Evolutionary conservation across 2,888 invertebrate genomes (phyloP), one percentile per base, ranked within the genome.

Genomic region (Xanthia icteritia): DNA sequence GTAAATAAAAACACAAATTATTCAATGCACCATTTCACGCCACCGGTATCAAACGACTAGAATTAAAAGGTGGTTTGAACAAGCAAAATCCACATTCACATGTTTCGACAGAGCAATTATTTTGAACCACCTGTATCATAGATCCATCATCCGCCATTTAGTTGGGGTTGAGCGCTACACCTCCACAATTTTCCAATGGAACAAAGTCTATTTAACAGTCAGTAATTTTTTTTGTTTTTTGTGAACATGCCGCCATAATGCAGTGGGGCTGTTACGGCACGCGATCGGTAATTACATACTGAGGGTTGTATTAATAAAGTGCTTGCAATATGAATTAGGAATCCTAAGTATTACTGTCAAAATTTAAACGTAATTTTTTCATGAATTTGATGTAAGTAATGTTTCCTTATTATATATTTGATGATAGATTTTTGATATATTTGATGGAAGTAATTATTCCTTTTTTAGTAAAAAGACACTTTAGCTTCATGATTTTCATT

Each of bases 261-360:
- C 82, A 74, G 85, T 58, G 66, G 45, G 27, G 60, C 20, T 42
- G 72, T 56, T 36, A 60, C 20, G 36, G 2, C 82, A 85, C 82
- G 82, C 82, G 69, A 82, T 74, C 85, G 23, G 66, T 74, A 81
- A 82, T 66, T 58, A 73, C 51, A 73, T 8, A 54, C 54, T 48
- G 15, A 61, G 42, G 23, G 31, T 56, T 56, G 48, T 69, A 77
- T 79, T 68, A 69, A 60, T 78, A 78, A 79, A 68, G 23, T 54
- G 48, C 60, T 69, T 65, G 17, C 54, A n/a, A 48, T 78, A 60
- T 65, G 42, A 31, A 83, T 54, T 45, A 60, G 13, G 9, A 65
- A 65, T 61, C 60, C 31, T 48, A 45, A 60, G 63, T 63, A 58
- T 36, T 17, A 20, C 39, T 83, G 58, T 72, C 23, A 45, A 60